A percentile compares a stretch with the other conserved stretches of the same genome.
Evolutionary conservation across 2,797 vertebrate species (phyloP).

Genomic region (Xenentodon cancila): DNA sequence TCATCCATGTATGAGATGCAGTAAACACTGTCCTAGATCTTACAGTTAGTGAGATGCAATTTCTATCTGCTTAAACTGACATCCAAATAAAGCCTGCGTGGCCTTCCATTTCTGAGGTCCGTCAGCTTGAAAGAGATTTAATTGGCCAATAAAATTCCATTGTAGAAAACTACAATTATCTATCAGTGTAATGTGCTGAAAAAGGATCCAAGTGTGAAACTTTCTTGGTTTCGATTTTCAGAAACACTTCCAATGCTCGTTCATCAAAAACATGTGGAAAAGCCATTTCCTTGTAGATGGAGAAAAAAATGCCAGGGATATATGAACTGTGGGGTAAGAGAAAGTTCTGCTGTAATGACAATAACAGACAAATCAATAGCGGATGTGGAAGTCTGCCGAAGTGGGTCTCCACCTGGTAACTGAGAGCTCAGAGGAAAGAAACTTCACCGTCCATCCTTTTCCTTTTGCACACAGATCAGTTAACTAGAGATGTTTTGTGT

Average conservation of each 20-base stretch:
- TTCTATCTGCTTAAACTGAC: too few relatives aligned
- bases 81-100: background rate
- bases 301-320: constrained; percentile 33
- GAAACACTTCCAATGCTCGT: background rate
- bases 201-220: background rate
- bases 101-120: background rate
- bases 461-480: too few relatives aligned
- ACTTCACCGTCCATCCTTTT: background rate
- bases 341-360: constrained; percentile 48
- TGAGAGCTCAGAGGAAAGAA: background rate
- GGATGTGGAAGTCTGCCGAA: constrained; percentile 15
- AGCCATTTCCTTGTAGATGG: constrained; percentile 70
- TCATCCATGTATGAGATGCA: too few relatives aligned
- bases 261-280: constrained; percentile 64
- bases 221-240: background rate
- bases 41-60: background rate
- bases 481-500: too few relatives aligned
- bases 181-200: too few relatives aligned
- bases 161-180: too few relatives aligned
- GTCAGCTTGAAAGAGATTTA: background rate
- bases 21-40: too few relatives aligned
- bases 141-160: too few relatives aligned
- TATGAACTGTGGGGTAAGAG: constrained; percentile 29
- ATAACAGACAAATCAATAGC: constrained; percentile 44
- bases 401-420: background rate